Percentiles rank a stretch among this genome's conserved stretches.
These are phyloP conservation scores for Zaprionus kolodkinae DNA, from an alignment of 1,140 invertebrate species.

Conservation along the genomic window DNA sequence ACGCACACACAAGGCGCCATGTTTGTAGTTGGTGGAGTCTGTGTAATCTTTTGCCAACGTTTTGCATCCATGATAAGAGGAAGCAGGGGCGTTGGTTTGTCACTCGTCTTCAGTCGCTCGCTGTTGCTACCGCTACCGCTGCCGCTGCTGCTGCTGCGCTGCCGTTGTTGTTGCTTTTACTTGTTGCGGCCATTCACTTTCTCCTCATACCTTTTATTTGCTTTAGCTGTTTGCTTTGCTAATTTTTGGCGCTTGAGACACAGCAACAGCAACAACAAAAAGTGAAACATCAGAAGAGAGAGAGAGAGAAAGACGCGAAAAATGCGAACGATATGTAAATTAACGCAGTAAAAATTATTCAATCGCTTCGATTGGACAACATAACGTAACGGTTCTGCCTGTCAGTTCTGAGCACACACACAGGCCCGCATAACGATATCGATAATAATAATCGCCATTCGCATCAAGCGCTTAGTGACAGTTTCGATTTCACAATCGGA, in stretches of 20 bases:
- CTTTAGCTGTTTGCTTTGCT: slow-evolving; percentile 74
- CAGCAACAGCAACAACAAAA: slow-evolving; percentile 27
- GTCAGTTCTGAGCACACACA: slow-evolving; percentile 7
- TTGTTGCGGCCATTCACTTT: slow-evolving; percentile 77
- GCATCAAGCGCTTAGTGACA: neutral
- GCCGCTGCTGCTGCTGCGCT: slow-evolving; percentile 1
- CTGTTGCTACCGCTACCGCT: slow-evolving; percentile 4
- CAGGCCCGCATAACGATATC: too few species aligned
- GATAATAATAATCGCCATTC: neutral
- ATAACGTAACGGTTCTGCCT: neutral
- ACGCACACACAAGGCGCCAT: neutral
- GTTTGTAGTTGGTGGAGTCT: neutral
- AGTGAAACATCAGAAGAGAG: slow-evolving; percentile 57
- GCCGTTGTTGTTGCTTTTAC: slow-evolving; percentile 63
- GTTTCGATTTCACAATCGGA: slow-evolving; percentile 24
- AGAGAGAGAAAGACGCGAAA: slow-evolving; percentile 2
- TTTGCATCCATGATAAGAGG: slow-evolving; percentile 45
- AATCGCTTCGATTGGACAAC: slow-evolving; percentile 31
- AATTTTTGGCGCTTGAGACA: slow-evolving; percentile 52
- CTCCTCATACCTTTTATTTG: slow-evolving; percentile 59
- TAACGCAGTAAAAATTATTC: slow-evolving; percentile 54
- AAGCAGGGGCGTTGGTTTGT: slow-evolving; percentile 61
- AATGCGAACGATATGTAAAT: slow-evolving; percentile 56
- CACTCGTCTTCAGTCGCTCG: slow-evolving; percentile 52
- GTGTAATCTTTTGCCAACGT: slow-evolving; percentile 15